Evolutionary conservation across 23 tunicate species (phyloP).

Genomic region (Diplosoma virens): DNA sequence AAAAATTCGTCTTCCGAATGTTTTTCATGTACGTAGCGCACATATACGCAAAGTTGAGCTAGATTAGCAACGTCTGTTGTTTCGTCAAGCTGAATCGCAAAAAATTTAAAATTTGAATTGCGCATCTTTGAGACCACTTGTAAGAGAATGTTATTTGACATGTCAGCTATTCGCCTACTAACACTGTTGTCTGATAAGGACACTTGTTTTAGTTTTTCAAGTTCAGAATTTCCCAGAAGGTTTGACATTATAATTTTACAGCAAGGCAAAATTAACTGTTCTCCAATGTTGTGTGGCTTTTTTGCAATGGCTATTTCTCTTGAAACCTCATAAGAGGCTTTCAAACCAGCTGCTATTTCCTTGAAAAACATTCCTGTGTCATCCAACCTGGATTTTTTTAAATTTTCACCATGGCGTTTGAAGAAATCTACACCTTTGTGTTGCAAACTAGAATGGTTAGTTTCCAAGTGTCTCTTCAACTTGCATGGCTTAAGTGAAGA

Average conservation of each 20-base stretch:
- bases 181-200: conserved; percentile 45
- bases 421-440: conserved; percentile 61
- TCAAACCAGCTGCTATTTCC: conserved; percentile 53
- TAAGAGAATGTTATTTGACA: conserved; percentile 51
- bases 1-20: conserved; percentile 56
- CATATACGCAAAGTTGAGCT: conserved; percentile 60
- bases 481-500: too few species aligned
- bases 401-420: conserved; percentile 58
- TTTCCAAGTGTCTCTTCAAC: too few species aligned
- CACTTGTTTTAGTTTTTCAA: conserved; percentile 38
- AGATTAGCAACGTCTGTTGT: conserved; percentile 35
- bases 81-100: conserved; percentile 51
- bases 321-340: conserved; percentile 59
- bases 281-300: conserved; percentile 65
- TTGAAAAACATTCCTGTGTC: conserved; percentile 25
- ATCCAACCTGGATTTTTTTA: conserved; percentile 41
- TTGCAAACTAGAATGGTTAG: conserved; percentile 42
- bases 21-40: conserved; percentile 33
- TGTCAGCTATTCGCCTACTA: conserved; percentile 51
- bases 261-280: conserved; percentile 50
- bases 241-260: conserved; percentile 31
- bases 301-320: conserved; percentile 47
- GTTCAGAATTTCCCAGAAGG: conserved; percentile 40
- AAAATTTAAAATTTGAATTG: conserved; percentile 41
- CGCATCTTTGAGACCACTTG: too few species aligned